Conservation (phyloP, 2,797 vertebrate species). For the Mus minutoides region DNA sequence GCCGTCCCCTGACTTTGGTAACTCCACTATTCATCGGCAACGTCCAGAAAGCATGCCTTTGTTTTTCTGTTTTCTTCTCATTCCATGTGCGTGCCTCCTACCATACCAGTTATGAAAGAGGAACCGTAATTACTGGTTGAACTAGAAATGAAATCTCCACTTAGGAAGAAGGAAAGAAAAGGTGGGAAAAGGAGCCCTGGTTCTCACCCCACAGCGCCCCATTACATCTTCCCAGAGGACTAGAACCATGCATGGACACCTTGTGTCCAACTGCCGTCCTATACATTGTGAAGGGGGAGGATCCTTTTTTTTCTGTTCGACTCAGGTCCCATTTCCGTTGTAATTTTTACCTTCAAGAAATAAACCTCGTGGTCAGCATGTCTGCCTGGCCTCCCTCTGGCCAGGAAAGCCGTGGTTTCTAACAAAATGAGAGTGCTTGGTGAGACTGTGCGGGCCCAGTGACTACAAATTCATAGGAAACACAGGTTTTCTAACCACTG, state of each 20-base stretch:
- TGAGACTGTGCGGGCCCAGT: not conserved
- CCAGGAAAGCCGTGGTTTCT: constrained; percentile 62
- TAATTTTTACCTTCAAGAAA: constrained; percentile 74
- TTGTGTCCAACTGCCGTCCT: constrained; percentile 29
- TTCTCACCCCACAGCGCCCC: not conserved
- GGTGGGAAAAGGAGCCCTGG: not conserved
- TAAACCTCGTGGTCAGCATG: constrained; percentile 76
- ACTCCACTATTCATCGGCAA: not conserved
- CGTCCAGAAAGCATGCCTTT: not conserved
- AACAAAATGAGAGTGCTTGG: constrained; percentile 50
- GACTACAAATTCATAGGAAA: constrained; percentile 66
- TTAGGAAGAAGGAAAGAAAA: not conserved
- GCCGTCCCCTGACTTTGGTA: not conserved
- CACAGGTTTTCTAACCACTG: constrained; percentile 73
- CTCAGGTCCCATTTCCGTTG: constrained; percentile 71
- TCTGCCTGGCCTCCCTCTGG: constrained; percentile 73
- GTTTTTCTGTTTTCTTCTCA: constrained; percentile 37
- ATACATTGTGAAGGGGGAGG: not conserved
- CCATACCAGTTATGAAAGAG: not conserved
- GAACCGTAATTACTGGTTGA: not conserved
- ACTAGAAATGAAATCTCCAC: not conserved
- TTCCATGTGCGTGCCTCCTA: not conserved
- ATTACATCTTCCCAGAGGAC: not conserved
- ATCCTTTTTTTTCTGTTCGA: constrained; percentile 75
- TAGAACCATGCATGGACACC: not conserved